These are phyloP conservation scores for Cladorhizidae sp. DNA, from an alignment of 37 sponge, comb jelly and placozoan genomes.

Conservation along the genomic window DNA sequence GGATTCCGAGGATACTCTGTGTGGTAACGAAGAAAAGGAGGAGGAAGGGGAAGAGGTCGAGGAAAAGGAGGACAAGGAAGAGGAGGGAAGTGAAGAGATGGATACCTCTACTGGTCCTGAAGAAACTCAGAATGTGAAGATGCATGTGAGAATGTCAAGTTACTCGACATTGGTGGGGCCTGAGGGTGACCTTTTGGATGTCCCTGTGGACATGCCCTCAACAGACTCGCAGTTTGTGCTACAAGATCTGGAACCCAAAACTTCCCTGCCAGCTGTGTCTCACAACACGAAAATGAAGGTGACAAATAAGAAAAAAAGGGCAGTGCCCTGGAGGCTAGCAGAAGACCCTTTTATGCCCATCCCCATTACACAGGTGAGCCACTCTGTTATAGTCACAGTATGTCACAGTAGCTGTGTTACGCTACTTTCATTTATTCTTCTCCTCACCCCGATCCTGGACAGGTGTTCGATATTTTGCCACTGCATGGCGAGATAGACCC, in stretches of 20 bases:
- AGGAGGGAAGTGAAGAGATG: conserved; percentile 4
- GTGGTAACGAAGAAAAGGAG: conserved; percentile 7
- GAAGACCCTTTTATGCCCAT: conserved; percentile 59
- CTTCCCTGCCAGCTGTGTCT: no score
- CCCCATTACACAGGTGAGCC: conserved; percentile 70
- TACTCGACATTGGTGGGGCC: no score
- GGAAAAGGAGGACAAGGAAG: conserved; percentile 2
- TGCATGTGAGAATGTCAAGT: no score
- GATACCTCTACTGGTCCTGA: no score
- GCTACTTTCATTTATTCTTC: not conserved
- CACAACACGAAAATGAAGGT: conserved; percentile 34
- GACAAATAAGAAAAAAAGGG: conserved; percentile 10
- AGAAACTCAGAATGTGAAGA: no score
- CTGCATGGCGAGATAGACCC: conserved; percentile 83
- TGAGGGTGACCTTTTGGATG: no score
- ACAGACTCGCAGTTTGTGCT: no score
- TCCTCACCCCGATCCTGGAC: not conserved
- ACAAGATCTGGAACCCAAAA: no score
- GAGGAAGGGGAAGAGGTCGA: conserved; percentile 20
- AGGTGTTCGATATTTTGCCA: conserved; percentile 98
- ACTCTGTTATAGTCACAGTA: not conserved
- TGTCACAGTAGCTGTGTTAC: not conserved
- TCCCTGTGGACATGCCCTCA: no score
- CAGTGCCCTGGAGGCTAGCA: conserved; percentile 34
- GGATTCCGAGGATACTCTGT: not conserved